phyloP scores from a whole-genome alignment of 2,888 invertebrate genomes.

The Hydraecia micacea region DNA sequence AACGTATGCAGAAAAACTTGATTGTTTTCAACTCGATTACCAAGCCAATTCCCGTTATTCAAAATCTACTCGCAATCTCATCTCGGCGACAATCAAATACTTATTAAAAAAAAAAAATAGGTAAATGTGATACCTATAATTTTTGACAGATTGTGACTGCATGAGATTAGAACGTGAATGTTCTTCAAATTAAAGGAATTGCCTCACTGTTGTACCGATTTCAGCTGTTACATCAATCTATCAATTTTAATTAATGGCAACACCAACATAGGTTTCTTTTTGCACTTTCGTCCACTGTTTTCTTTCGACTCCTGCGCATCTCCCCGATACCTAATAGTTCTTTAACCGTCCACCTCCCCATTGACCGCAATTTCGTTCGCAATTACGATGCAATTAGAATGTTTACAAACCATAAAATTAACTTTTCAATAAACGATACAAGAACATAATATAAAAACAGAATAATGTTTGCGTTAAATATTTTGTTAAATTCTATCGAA shows the following conservation, averaged over 20 bases:
- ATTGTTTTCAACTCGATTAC: not conserved
- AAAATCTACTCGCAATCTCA: too few species aligned
- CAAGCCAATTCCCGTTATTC: too few species aligned
- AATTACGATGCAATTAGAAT: constrained; percentile 36
- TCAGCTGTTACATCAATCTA: not conserved
- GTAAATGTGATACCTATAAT: too few species aligned
- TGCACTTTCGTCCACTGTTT: not conserved
- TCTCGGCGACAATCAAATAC: too few species aligned
- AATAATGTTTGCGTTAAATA: not conserved
- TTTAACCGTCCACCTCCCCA: not conserved
- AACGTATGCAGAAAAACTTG: not conserved
- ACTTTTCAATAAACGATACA: constrained; percentile 8
- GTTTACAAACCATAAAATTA: constrained; percentile 42
- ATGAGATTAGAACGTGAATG: too few species aligned
- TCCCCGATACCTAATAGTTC: not conserved
- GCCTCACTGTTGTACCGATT: not conserved
- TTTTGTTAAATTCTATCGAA: not conserved
- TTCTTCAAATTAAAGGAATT: too few species aligned
- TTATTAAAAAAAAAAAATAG: too few species aligned
- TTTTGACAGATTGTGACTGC: too few species aligned
- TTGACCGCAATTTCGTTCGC: constrained; percentile 1
- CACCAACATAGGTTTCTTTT: not conserved
- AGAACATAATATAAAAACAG: constrained; percentile 11
- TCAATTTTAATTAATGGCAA: not conserved
- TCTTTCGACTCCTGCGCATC: too few species aligned